Percentiles rank a stretch among this genome's conserved stretches.
These are phyloP conservation scores for Phrynocephalus forsythii DNA, from an alignment of 2,797 vertebrate genomes.

Conservation along the genomic window DNA sequence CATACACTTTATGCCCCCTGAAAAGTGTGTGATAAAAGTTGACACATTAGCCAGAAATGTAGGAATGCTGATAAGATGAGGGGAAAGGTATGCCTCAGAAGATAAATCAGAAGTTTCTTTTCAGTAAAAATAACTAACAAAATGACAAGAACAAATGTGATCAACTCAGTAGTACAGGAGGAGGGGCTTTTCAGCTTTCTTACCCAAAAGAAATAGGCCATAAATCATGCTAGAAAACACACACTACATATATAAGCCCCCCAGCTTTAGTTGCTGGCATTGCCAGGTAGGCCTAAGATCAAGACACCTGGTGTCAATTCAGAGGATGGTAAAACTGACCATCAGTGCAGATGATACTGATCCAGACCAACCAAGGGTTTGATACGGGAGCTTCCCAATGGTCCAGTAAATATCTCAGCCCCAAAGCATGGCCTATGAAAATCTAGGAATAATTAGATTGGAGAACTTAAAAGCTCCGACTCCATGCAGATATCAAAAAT, in stretches of 20 bases:
- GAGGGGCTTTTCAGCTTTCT: neutral
- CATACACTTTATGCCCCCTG: neutral
- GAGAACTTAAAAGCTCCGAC: neutral
- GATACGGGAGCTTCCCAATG: neutral
- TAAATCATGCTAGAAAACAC: neutral
- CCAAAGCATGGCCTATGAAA: neutral
- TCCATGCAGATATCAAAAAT: neutral
- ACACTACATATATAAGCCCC: neutral
- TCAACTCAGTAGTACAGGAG: no score
- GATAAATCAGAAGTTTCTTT: neutral
- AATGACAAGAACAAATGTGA: neutral
- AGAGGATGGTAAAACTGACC: neutral
- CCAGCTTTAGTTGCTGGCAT: neutral
- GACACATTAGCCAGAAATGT: neutral
- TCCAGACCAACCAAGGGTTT: neutral
- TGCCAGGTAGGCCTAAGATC: neutral
- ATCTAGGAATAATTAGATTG: neutral
- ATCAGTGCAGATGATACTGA: neutral
- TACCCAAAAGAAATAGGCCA: neutral
- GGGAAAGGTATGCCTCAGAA: neutral
- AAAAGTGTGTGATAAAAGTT: neutral
- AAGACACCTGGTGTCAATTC: no score
- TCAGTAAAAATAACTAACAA: neutral
- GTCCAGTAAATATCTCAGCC: neutral
- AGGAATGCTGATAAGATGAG: neutral